Evolutionary conservation across 1,140 invertebrate genomes (phyloP).

Genomic region (silkworm (Bombyx mori)): ASM3026992v2 NC_085135.1:2738501-2739000

Average conservation of each 20-base stretch:
- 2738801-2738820: no score
- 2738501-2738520: neutral
- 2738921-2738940: neutral
- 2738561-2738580: neutral
- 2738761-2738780: neutral
- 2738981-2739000: no score
- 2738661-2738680: neutral
- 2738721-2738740: neutral
- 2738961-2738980: no score
- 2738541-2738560: constrained; percentile 1
- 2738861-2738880: no score
- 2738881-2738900: neutral
- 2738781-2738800: no score
- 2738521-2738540: constrained; percentile 1
- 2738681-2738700: neutral
- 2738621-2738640: constrained; percentile 1
- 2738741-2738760: constrained; percentile 1
- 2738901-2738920: neutral
- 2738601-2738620: neutral
- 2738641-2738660: neutral
- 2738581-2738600: neutral
- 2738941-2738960: no score
- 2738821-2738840: no score
- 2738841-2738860: no score
- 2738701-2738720: neutral